Conservation (phyloP, 2,888 invertebrate species). For the Rhingia rostrata region DNA sequence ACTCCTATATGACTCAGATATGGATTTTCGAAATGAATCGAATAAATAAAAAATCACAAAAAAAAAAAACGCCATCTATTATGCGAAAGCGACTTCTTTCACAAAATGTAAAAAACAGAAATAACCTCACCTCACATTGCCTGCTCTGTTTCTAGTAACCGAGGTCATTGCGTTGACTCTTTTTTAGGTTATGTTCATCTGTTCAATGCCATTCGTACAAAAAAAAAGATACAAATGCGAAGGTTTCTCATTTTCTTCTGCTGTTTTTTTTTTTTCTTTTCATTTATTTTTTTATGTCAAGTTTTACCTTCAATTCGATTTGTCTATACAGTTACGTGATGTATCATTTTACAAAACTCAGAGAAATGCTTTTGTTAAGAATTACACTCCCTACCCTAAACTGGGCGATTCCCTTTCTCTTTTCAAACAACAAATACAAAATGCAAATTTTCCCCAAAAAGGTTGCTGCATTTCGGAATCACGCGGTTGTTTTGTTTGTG, state of each 20-base stretch:
- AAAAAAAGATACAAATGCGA: conserved; percentile 71
- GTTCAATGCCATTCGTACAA: conserved; percentile 70
- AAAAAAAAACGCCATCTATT: conserved; percentile 47
- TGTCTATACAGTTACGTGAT: conserved; percentile 11
- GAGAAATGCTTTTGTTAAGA: conserved; percentile 27
- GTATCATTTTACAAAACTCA: conserved; percentile 19
- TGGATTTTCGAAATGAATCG: conserved; percentile 66
- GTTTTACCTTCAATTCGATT: conserved; percentile 61
- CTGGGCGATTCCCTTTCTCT: conserved; percentile 54
- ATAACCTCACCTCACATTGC: conserved; percentile 47
- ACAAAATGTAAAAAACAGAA: conserved; percentile 24
- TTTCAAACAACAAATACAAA: conserved; percentile 34
- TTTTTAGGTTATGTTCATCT: conserved; percentile 75
- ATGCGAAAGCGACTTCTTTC: conserved; percentile 61
- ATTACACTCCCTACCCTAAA: conserved; percentile 6
- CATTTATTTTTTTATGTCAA: conserved; percentile 35
- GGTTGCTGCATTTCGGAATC: conserved; percentile 68
- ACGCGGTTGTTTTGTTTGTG: conserved; percentile 1
- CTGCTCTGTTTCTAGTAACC: conserved; percentile 56
- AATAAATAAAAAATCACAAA: conserved; percentile 39
- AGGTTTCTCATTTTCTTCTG: conserved; percentile 70
- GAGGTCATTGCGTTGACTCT: conserved; percentile 73
- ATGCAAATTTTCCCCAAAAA: conserved; percentile 60
- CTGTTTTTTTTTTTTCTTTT: conserved; percentile 34
- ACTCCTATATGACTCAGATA: conserved; percentile 58